Conservation (phyloP, 2,797 vertebrate species). For the Sebastes steindachneri region DNA sequence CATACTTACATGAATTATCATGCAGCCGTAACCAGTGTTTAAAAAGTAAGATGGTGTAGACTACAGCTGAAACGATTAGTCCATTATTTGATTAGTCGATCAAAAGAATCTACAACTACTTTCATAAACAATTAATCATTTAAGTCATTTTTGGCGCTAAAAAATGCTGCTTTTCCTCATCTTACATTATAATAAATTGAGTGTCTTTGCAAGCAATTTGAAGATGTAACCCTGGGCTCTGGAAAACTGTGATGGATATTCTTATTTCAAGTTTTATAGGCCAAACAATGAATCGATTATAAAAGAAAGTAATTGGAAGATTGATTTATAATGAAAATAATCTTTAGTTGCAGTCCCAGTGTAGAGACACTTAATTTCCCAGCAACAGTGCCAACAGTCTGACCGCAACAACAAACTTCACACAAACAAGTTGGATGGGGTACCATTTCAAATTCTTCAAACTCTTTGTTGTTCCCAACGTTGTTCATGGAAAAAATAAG, state of each 20-base stretch:
- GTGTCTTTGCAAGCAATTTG: background rate
- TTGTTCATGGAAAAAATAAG: background rate
- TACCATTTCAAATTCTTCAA: background rate
- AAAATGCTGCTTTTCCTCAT: background rate
- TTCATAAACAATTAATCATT: background rate
- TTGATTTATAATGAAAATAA: background rate
- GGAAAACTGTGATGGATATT: background rate
- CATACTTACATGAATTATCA: slow-evolving; percentile 52
- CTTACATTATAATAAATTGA: background rate
- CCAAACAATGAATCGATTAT: background rate
- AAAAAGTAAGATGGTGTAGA: background rate
- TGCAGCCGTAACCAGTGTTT: background rate
- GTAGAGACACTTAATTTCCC: background rate
- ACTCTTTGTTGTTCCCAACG: background rate
- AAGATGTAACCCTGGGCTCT: background rate
- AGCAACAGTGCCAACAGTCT: background rate
- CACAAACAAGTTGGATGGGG: background rate
- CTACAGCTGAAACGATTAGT: background rate
- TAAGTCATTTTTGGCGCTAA: too few relatives aligned
- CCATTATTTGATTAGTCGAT: background rate
- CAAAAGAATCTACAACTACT: background rate
- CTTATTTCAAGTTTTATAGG: background rate
- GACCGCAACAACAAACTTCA: background rate
- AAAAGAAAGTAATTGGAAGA: background rate
- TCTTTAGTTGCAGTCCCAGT: background rate